Evolutionary conservation across 1,140 invertebrate genomes (phyloP), one percentile per base, ranked within the genome.

Genomic region (Gryon sp.): DNA sequence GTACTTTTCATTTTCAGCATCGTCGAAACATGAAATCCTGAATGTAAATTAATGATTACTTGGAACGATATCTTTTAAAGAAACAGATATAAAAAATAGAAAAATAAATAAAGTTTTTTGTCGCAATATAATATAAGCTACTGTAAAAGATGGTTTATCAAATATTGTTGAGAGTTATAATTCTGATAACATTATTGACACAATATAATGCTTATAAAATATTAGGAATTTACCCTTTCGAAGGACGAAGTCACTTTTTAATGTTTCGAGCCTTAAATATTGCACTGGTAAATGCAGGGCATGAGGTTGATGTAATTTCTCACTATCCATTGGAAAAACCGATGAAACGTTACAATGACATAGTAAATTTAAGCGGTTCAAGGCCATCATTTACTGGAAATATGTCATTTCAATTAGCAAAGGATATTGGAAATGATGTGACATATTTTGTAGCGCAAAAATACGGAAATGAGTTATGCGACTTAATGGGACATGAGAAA

Each of bases 231-330:
- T 87, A 88, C 60, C 88, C 89, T 16, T 82, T 85, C 8, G 86
- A 88, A 22, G 85, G 82, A 0, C 70, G 66, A 3, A 90, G 89
- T 76, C 89, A 91, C 79, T 86, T 89, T 63, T 79, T 87, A 20
- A 83, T 90, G 16, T 88, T 89, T 60, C 76, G 85, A 52, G 82
- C 88, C 9, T 15, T 91, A 2, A 85, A 84, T 8, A 80, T 83
- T 57, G 88, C 86, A 40, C 76, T 92, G 18, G 83, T 81, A 0
- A 86, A 82, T 22, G 78, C 84, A 38, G 90, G 90, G 7, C 90
- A 91, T 76, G 82, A 90, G 59, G 79, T 91, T 0, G 84, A 86
- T 0, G 81, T 83, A 0, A 70, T 84, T 24, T 84, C 81, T 0
- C 78, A 83, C 57, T 82, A 57, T 69, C 81, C 82, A 1, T 19